Conservation (phyloP, 2,113 vertebrate genomes). For the Zosterops pallidus region DNA sequence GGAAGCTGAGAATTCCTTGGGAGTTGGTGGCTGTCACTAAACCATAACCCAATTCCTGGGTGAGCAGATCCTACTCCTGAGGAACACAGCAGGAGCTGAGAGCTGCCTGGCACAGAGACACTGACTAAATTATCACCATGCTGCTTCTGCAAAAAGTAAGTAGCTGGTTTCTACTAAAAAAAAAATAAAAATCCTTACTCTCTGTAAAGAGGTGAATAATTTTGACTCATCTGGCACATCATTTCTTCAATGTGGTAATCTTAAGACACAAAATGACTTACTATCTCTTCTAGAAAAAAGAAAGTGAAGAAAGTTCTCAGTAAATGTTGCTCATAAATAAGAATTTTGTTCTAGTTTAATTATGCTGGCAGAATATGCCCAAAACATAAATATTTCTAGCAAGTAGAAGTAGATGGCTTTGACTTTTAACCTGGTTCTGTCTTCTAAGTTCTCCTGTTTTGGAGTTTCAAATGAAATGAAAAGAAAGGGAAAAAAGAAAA, state of each 20-base stretch:
- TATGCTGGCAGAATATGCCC: neutral
- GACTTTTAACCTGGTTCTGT: neutral
- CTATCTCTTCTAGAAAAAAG: neutral
- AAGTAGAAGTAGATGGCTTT: neutral
- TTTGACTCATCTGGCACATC: rapidly evolving
- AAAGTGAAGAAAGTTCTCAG: neutral
- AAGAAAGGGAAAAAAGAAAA: neutral
- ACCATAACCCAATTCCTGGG: neutral
- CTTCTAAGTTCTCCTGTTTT: neutral
- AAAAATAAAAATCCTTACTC: neutral
- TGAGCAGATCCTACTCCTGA: neutral
- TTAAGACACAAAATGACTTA: neutral
- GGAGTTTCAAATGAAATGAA: neutral
- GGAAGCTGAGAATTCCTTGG: neutral
- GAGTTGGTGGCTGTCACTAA: neutral
- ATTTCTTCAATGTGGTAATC: neutral
- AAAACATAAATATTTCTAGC: neutral
- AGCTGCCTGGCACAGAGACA: neutral
- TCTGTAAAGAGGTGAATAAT: neutral
- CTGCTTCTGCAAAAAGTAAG: neutral
- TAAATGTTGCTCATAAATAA: neutral
- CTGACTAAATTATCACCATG: neutral
- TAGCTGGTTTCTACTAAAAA: neutral
- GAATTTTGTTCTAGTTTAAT: neutral
- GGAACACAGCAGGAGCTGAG: rapidly evolving